phyloP scores from a whole-genome alignment of 92 coral and sea anemone species.

The Palythoa caribaeorum region DNA sequence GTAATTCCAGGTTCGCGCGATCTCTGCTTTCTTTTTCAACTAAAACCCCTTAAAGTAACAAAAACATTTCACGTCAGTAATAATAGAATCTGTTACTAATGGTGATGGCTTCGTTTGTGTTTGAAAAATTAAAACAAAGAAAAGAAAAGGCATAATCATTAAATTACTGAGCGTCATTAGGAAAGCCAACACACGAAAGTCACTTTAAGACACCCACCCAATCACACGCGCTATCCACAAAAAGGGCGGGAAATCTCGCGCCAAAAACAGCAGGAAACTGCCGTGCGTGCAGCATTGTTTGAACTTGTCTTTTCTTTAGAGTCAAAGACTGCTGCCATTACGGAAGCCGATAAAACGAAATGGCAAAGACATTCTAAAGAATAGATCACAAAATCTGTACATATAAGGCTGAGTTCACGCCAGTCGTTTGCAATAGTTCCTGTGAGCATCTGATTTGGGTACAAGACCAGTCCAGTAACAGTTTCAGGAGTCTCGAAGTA shows the following conservation, averaged over 20 bases:
- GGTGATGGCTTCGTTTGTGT: background rate
- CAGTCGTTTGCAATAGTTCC: no score
- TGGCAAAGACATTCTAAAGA: no score
- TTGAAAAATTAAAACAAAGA: background rate
- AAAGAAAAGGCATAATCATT: background rate
- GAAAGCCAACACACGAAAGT: no score
- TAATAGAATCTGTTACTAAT: background rate
- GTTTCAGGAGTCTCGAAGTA: background rate
- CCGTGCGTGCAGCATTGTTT: background rate
- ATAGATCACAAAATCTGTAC: background rate
- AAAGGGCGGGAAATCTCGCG: background rate
- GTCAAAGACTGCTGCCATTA: background rate
- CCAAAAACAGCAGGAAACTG: background rate
- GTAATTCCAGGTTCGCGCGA: constrained; percentile 51
- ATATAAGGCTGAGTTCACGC: background rate
- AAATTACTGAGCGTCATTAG: background rate
- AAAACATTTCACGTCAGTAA: background rate
- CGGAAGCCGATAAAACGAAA: no score
- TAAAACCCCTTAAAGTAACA: constrained; percentile 31
- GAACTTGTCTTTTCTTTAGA: background rate
- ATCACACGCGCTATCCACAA: background rate
- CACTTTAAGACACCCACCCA: background rate
- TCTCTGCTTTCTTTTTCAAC: constrained; percentile 54
- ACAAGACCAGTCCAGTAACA: background rate
- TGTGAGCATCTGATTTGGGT: no score